These are phyloP conservation scores for Drosophila pectinifera DNA, from an alignment of 1,140 invertebrate genomes.

Conservation along the genomic window DNA sequence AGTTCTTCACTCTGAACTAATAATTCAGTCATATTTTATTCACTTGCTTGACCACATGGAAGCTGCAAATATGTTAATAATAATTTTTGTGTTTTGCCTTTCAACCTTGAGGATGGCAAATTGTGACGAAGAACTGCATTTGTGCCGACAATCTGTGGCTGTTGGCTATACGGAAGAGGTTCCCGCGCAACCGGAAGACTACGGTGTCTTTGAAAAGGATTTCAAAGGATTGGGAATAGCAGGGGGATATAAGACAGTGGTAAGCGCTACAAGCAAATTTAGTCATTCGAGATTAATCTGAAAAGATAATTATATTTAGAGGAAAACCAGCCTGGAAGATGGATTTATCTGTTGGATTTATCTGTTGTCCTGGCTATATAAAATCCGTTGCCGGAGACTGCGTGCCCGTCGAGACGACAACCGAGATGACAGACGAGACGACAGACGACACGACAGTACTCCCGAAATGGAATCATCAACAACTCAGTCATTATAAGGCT, in stretches of 20 bases:
- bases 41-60: neutral
- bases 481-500: no score
- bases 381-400: conserved; percentile 6
- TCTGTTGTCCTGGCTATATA: conserved; percentile 50
- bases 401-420: neutral
- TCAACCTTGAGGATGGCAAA: neutral
- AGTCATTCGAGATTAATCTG: neutral
- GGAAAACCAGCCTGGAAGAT: conserved; percentile 32
- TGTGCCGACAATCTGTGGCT: conserved; percentile 3
- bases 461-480: neutral
- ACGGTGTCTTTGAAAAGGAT: conserved; percentile 2
- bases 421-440: neutral
- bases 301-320: conserved; percentile 12
- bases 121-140: conserved; percentile 9
- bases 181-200: neutral
- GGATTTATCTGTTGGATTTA: neutral
- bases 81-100: neutral
- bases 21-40: conserved; percentile 12
- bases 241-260: conserved; percentile 14
- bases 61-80: conserved; percentile 2
- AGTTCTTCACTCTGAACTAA: neutral
- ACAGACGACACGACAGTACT: neutral
- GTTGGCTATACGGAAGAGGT: conserved; percentile 1
- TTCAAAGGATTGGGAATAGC: neutral
- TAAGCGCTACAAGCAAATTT: neutral